Percentiles rank a stretch among this genome's conserved stretches.
phyloP scores from a whole-genome alignment of 2,113 vertebrate species.

The Phyllostomus hastatus region DNA sequence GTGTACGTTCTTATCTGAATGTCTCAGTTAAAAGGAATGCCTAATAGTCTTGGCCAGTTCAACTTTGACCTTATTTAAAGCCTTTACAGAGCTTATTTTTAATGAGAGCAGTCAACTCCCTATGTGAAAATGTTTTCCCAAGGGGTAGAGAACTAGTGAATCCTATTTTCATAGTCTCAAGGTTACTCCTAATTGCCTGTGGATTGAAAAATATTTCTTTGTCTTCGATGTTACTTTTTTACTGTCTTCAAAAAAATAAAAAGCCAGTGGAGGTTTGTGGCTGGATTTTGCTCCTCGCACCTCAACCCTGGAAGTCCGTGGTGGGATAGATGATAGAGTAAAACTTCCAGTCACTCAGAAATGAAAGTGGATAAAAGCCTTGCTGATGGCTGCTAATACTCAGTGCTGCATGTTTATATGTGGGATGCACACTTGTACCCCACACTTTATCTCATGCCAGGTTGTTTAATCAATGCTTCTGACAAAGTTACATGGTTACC shows the following conservation, averaged over 20 bases:
- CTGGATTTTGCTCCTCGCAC: background rate
- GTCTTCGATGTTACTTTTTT: constrained; percentile 29
- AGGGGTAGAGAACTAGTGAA: background rate
- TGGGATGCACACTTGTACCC: background rate
- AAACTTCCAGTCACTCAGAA: background rate
- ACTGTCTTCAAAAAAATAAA: constrained; percentile 40
- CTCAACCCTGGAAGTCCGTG: background rate
- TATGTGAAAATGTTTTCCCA: constrained; percentile 35
- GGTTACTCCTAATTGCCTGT: background rate
- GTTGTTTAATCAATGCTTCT: constrained; percentile 47
- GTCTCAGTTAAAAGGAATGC: constrained; percentile 37
- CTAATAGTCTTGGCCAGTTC: background rate
- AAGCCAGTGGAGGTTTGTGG: background rate
- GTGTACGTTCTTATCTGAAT: background rate
- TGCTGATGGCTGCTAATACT: background rate
- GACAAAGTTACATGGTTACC: constrained; percentile 48
- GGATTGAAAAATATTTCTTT: constrained; percentile 32
- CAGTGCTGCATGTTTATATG: background rate
- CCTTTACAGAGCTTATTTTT: background rate
- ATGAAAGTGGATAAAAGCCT: background rate
- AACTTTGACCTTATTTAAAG: constrained; percentile 37
- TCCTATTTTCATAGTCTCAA: constrained; percentile 36
- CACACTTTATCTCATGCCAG: constrained; percentile 12
- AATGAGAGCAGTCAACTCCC: background rate
- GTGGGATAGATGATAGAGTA: background rate